Evolutionary conservation across 2,797 vertebrate genomes (phyloP).

Genomic region (Vipera ursinii): DNA sequence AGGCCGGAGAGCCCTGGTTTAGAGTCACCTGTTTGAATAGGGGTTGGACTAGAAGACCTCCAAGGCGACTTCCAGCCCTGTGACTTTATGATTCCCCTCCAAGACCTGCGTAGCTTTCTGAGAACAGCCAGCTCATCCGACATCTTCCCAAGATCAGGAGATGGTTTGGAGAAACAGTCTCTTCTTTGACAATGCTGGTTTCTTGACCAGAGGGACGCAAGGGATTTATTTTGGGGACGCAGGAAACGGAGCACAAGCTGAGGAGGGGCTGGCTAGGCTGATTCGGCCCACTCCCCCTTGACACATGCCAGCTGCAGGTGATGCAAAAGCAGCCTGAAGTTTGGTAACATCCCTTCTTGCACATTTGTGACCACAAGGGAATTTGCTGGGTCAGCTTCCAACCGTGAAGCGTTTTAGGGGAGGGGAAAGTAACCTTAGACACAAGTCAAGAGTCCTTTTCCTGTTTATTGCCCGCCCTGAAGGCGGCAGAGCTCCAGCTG

Average conservation of each 20-base stretch:
- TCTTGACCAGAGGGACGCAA: background rate
- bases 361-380: background rate
- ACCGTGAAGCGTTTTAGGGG: background rate
- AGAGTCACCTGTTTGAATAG: too few species aligned
- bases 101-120: background rate
- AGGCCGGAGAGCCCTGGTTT: too few species aligned
- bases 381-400: background rate
- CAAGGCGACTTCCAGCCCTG: too few species aligned
- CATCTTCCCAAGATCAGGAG: too few species aligned
- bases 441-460: background rate
- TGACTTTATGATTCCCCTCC: background rate
- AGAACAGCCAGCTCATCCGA: too few species aligned
- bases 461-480: background rate
- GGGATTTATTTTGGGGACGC: background rate
- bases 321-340: background rate
- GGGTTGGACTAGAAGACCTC: too few species aligned
- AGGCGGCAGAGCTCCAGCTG: too few species aligned
- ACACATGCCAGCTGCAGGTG: background rate
- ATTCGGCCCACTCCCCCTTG: background rate
- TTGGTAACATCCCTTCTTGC: background rate
- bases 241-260: background rate
- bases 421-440: background rate
- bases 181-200: background rate
- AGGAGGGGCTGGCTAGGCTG: background rate
- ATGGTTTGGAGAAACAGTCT: too few species aligned